These are phyloP conservation scores for Heliconius cydno DNA, from an alignment of 2,888 invertebrate genomes.

Conservation along the genomic window DNA sequence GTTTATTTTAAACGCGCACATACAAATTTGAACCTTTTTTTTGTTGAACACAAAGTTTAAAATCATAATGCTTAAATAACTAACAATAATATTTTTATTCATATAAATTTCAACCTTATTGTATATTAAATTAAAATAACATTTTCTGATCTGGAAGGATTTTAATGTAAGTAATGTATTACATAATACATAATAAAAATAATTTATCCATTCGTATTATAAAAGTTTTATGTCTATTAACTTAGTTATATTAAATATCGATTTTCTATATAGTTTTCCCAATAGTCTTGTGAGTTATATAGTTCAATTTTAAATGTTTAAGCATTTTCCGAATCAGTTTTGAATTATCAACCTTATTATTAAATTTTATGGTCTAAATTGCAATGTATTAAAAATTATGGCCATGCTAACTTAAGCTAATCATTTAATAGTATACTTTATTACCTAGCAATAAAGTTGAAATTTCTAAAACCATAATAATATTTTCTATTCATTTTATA, in stretches of 20 bases:
- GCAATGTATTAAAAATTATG: not conserved
- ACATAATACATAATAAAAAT: constrained; percentile 5
- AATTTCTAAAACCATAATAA: constrained; percentile 3
- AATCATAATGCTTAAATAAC: constrained; percentile 18
- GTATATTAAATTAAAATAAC: not conserved
- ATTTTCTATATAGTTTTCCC: constrained; percentile 6
- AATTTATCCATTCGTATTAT: not conserved
- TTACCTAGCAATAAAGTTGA: not conserved
- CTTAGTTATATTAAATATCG: constrained; percentile 8
- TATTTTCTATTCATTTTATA: constrained; percentile 27
- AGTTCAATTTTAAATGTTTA: constrained; percentile 21
- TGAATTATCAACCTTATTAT: not conserved
- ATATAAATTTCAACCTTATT: constrained; percentile 31
- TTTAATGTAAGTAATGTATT: constrained; percentile 5
- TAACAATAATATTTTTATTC: constrained; percentile 1
- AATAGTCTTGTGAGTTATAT: constrained; percentile 5
- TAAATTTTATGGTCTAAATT: not conserved
- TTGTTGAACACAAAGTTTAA: not conserved
- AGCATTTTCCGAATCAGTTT: not conserved
- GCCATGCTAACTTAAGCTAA: not conserved
- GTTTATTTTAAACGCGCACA: constrained; percentile 37
- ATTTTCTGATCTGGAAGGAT: not conserved
- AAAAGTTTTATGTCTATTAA: not conserved
- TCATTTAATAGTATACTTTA: not conserved
- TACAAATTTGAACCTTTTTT: constrained; percentile 32